A percentile compares a stretch with the other conserved stretches of the same genome.
Conservation (phyloP, 2,888 invertebrate species). For the Sycophila texana region DNA sequence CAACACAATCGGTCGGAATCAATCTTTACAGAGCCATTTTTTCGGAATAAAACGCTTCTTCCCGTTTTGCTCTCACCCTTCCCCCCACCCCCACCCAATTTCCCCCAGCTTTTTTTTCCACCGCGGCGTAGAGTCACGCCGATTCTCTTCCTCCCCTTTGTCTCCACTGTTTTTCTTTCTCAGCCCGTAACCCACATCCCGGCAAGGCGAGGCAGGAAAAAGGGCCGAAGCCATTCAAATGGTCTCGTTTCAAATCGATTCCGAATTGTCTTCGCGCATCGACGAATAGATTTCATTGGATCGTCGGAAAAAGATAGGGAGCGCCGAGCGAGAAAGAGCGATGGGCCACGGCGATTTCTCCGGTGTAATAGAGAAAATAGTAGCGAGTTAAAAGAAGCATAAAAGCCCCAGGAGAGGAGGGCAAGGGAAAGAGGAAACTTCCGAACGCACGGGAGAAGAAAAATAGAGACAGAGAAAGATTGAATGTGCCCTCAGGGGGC, state of each 20-base stretch:
- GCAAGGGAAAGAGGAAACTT: constrained; percentile 13
- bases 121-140: background rate
- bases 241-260: constrained; percentile 71
- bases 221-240: constrained; percentile 64
- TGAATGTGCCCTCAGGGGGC: constrained; percentile 7
- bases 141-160: constrained; percentile 17
- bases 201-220: background rate
- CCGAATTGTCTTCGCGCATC: constrained; percentile 67
- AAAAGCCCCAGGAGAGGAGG: constrained; percentile 29
- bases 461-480: constrained; percentile 6
- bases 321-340: constrained; percentile 54
- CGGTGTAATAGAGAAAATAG: constrained; percentile 60
- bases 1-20: constrained; percentile 37
- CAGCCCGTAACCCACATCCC: constrained; percentile 19
- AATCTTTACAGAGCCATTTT: constrained; percentile 29
- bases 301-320: constrained; percentile 19
- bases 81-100: too few relatives aligned
- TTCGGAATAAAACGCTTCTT: constrained; percentile 20
- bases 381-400: constrained; percentile 54
- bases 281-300: constrained; percentile 62
- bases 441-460: background rate
- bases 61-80: background rate
- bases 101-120: background rate
- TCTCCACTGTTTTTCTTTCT: constrained; percentile 37
- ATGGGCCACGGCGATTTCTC: constrained; percentile 33